Evolutionary conservation across 1,140 invertebrate genomes (phyloP), one percentile per base, ranked within the genome.

Genomic region (Tetramorium alpestre): DNA sequence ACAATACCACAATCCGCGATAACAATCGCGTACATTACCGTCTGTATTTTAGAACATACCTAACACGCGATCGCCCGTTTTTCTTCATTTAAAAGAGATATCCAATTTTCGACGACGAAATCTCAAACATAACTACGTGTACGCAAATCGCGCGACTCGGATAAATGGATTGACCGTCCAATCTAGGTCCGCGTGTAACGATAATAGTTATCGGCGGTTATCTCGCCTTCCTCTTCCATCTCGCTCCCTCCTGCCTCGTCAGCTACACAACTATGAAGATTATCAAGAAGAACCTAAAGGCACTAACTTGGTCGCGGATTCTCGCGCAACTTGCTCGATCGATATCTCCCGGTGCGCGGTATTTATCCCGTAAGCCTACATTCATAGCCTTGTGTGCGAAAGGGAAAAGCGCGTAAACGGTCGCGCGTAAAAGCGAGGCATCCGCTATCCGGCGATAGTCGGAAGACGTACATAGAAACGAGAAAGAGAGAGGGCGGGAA

Each of bases 291-390:
- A 82, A 82, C 54, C 22, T 51, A 47, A 41, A 25, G n/a, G 51
- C 80, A 47, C 18, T 47, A 82, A 73, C 51, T 82, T 41, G 16
- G 65, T 49, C 47, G 11, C 10, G n/a, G 38, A 81, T 87, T 58
- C 62, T 54, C 28, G 25, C 85, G n/a, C 78, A 73, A 85, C 67
- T 87, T 72, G 49, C 49, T 69, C 49, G 54, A 64, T 87, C 73
- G 33, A 47, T 70, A 73, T 60, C 65, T 81, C 49, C 62, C n/a
- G 11, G 67, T 78, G 62, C 77, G 62, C 28, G 62, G 62, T 80
- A 77, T 88, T 89, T 89, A 87, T 87, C 72, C 82, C 80, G 87
- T 72, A 86, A 65, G 82, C 82, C 64, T 75, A 73, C 10, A 86
- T 67, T 38, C 44, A 25, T 64, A 28, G 41, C 10, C 58, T 33